These are phyloP conservation scores for Pteromalus puparum DNA, from an alignment of 1,140 invertebrate genomes.

Conservation along the genomic window DNA sequence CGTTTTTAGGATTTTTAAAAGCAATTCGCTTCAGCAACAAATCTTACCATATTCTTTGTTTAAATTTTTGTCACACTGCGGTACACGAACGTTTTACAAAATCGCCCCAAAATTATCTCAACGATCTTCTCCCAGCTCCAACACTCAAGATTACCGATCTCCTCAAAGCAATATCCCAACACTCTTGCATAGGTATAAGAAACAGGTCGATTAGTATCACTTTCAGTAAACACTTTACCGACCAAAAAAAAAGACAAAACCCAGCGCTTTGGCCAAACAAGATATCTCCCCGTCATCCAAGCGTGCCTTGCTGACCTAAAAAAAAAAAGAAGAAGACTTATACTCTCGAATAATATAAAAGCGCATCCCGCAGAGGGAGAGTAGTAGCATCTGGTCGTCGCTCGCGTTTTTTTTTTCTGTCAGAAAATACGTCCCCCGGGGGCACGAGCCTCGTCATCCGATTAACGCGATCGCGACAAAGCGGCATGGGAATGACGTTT, in stretches of 20 bases:
- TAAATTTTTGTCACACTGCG: not conserved
- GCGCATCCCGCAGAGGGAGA: conserved; percentile 13
- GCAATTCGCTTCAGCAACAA: too few species aligned
- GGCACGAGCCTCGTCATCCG: conserved; percentile 56
- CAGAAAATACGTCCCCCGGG: conserved; percentile 52
- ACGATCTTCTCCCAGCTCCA: not conserved
- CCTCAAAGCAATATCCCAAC: too few species aligned
- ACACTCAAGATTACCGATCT: conserved; percentile 11
- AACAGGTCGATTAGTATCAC: conserved; percentile 44
- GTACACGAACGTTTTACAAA: not conserved
- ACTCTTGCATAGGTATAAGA: not conserved
- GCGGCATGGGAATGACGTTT: conserved; percentile 68
- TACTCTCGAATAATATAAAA: conserved; percentile 10
- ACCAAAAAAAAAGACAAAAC: conserved; percentile 15
- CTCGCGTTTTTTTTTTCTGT: conserved; percentile 23
- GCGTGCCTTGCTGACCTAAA: conserved; percentile 18
- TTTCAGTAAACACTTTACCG: conserved; percentile 44
- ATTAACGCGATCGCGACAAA: conserved; percentile 69
- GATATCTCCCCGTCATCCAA: not conserved
- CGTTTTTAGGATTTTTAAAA: too few species aligned
- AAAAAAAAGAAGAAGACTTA: conserved; percentile 20
- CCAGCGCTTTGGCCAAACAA: not conserved
- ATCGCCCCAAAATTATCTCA: not conserved
- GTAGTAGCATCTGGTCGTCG: conserved; percentile 19
- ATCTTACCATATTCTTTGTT: not conserved